Conservation (phyloP, 2,113 vertebrate species). For the Prunella himalayana region DNA sequence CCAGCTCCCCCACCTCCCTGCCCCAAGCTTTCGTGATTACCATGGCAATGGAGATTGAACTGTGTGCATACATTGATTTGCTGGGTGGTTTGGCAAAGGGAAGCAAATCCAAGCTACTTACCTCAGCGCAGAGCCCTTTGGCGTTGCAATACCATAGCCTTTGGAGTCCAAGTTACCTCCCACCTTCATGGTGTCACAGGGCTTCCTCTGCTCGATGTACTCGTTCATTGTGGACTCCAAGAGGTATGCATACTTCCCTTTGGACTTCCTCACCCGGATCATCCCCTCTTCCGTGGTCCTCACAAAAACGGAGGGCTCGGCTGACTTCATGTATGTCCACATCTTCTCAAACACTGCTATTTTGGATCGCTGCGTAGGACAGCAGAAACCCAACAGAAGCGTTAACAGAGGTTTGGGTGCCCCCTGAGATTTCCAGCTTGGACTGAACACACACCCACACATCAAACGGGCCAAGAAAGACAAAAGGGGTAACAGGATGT, state of each 20-base stretch:
- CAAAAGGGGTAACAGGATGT: neutral
- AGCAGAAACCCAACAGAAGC: conserved; percentile 49
- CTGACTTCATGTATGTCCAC: conserved; percentile 99
- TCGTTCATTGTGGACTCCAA: conserved; percentile 99
- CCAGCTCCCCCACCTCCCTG: neutral
- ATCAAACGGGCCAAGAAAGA: neutral
- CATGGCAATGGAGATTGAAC: conserved; percentile 47
- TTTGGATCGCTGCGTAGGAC: conserved; percentile 86
- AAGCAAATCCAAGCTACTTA: conserved; percentile 75
- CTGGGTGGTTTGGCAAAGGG: neutral
- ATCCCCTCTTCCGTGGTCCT: conserved; percentile 97
- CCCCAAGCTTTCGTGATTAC: neutral
- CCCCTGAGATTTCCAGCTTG: conserved; percentile 40
- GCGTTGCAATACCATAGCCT: conserved; percentile 97
- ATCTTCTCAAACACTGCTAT: conserved; percentile 99
- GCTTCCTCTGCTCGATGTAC: conserved; percentile 97
- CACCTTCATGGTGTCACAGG: conserved; percentile 99
- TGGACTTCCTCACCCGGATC: conserved; percentile 94
- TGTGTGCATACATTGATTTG: conserved; percentile 42
- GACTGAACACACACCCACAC: neutral
- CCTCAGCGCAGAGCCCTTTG: conserved; percentile 96
- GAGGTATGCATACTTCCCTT: conserved; percentile 98
- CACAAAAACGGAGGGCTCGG: conserved; percentile 96
- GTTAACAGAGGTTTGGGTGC: neutral
- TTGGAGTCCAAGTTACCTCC: conserved; percentile 99